Evolutionary conservation across 2,113 vertebrate genomes (phyloP).

Genomic region (Dissostichus mawsoni): DNA sequence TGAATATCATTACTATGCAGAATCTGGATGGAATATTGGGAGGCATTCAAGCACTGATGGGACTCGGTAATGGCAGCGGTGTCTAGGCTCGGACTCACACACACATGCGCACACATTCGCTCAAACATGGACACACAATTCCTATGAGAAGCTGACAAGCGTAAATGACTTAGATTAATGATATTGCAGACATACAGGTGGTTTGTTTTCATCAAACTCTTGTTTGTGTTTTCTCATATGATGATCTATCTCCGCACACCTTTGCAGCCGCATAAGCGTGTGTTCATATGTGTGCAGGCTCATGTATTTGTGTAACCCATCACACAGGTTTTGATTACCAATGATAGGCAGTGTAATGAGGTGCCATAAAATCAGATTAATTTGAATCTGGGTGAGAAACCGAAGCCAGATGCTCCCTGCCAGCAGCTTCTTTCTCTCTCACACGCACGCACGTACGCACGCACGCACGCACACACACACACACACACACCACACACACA

Average conservation of each 20-base stretch:
- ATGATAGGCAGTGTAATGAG: slow-evolving; percentile 79
- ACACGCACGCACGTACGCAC: not conserved
- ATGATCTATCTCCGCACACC: slow-evolving; percentile 24
- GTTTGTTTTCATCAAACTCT: slow-evolving; percentile 63
- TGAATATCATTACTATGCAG: slow-evolving; percentile 73
- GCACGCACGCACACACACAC: not conserved
- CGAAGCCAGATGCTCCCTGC: slow-evolving; percentile 76
- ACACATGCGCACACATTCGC: slow-evolving; percentile 13
- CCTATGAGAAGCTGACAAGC: slow-evolving; percentile 35
- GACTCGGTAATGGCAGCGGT: slow-evolving; percentile 60
- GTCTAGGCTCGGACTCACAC: slow-evolving; percentile 52
- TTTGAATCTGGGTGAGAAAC: slow-evolving; percentile 66
- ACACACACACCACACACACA: not conserved
- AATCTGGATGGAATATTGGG: slow-evolving; percentile 70
- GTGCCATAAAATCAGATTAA: slow-evolving; percentile 80
- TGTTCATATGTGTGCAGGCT: slow-evolving; percentile 12
- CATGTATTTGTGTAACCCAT: slow-evolving; percentile 40
- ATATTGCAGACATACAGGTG: slow-evolving; percentile 63
- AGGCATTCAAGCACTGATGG: slow-evolving; percentile 68
- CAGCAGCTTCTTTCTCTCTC: slow-evolving; percentile 36
- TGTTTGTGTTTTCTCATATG: slow-evolving; percentile 48
- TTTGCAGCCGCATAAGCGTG: not conserved
- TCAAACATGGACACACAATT: slow-evolving; percentile 23
- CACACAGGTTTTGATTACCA: slow-evolving; percentile 75
- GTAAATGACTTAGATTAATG: slow-evolving; percentile 73